Evolutionary conservation across 1,140 invertebrate species (phyloP), one percentile per base, ranked within the genome.

Genomic region (Micrasema minimum): DNA sequence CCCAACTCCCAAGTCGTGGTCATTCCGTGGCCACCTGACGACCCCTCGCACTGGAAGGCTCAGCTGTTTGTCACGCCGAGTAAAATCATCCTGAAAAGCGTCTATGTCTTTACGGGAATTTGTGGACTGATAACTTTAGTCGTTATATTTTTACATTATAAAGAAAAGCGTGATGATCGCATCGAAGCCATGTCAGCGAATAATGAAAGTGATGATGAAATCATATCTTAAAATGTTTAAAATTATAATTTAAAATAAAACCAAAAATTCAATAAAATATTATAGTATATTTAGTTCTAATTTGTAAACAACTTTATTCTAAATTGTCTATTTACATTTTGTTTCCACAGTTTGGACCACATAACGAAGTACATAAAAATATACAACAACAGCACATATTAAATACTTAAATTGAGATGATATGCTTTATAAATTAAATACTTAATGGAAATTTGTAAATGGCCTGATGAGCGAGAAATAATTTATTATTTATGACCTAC

Each of bases 1-100:
- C 97, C 94, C 35, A 99, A 98, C 80, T 98, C 97, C 1, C 97
- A 99, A 83, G 93, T 99, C 80, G 92, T 99, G 16, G 91, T 99
- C 1, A 95, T 99, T 71, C 97, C 97, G 3, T 90, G 90, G 79
- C 96, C 96, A 6, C 85, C 90, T 2, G 83, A 88, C 70, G 85
- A 93, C 50, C 91, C 95, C 5, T 87, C 84, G 6, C 88, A 89
- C 77, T 99, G 98, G 98, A 91, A 91, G 74, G 94, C 91, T 18
- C 94, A 97, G 79, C 82, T 99, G 4, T 99, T 98, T 85, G 92
- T 99, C 0, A 99, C 97, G 0, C 97, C 97, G 0, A 97, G 95
- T 80, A 94, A 96, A 81, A 84, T 97, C 14, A 97, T 99, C 78
- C 81, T 97, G 2, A 89, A 96, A 79, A 99, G 96, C 78, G 95